phyloP scores from a whole-genome alignment of 2,888 invertebrate species.

The Isoperla grammatica region DNA sequence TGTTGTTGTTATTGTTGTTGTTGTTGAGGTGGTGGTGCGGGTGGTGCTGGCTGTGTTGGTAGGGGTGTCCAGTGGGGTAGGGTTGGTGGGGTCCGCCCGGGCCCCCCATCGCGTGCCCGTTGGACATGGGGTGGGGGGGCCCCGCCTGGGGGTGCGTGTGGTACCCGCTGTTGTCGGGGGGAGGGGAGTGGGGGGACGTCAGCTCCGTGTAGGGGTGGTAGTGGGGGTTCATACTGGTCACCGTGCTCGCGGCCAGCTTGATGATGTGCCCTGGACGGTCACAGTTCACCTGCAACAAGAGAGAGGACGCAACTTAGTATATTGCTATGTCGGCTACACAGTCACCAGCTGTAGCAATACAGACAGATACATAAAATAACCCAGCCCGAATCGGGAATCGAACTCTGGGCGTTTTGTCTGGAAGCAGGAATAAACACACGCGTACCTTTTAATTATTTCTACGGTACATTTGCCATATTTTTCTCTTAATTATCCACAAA shows the following conservation, averaged over 20 bases:
- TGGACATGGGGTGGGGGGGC: slow-evolving; percentile 31
- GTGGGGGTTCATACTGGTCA: slow-evolving; percentile 86
- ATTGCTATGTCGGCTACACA: too few species aligned
- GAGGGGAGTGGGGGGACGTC: slow-evolving; percentile 61
- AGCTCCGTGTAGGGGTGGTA: slow-evolving; percentile 81
- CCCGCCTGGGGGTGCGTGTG: slow-evolving; percentile 42
- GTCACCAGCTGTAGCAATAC: too few species aligned
- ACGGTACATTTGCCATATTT: too few species aligned
- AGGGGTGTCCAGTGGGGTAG: slow-evolving; percentile 16
- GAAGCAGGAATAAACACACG: too few species aligned
- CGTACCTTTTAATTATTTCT: too few species aligned
- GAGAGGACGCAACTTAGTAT: neutral
- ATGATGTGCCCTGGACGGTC: slow-evolving; percentile 45
- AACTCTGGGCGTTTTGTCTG: too few species aligned
- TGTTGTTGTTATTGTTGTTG: slow-evolving; percentile 21
- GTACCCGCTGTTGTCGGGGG: slow-evolving; percentile 67
- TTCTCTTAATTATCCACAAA: too few species aligned
- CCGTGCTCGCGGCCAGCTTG: slow-evolving; percentile 82
- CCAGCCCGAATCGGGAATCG: too few species aligned
- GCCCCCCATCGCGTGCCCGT: slow-evolving; percentile 32
- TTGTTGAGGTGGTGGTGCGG: slow-evolving; percentile 17
- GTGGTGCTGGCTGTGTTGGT: slow-evolving; percentile 17
- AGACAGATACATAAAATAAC: too few species aligned
- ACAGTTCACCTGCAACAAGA: slow-evolving; percentile 17
- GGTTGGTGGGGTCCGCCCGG: slow-evolving; percentile 17